Base-by-base conservation (phyloP, 2,113 vertebrate species). In the Poicephalus meyeri region DNA sequence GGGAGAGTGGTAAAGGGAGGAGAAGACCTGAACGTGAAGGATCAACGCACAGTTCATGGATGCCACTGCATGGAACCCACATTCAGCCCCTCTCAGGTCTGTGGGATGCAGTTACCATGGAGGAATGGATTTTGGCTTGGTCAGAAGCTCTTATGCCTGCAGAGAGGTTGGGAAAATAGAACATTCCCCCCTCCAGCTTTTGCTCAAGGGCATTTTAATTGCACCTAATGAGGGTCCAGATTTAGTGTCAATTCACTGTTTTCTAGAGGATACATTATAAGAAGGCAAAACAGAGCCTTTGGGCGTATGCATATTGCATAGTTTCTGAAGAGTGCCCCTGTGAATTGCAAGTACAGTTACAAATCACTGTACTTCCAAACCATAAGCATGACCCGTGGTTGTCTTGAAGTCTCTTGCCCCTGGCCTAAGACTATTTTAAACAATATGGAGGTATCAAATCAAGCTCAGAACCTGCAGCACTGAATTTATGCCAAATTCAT, bases 21-120 rank as follows among this genome's bases (percentile, higher is more conserved):
- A 3, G n/a, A 26, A 44, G 56, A 10, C 13, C 16, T 49, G 49
- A 37, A 31, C 0, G 0, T 5, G 19, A 28, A 44, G n/a, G 5
- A 29, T 8, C 1, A 2, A 21, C 2, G 39, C 28, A 14, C 11
- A 21, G 35, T 8, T 24, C 53, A 56, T 21, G 31, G 55, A 21
- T 56, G 31, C 31, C 55, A 21, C 55, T 21, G 31, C 55, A 56
- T 21, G 55, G 55, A 65, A 7, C 3, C 35, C 16, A 8, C 31
- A 0, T 6, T 55, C 42, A 28, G 44, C 42, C 0, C 0, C n/a
- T 56, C 76, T 4, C 37, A 56, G 44, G 26, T 47, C 73, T 16
- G n/a, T 5, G 39, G 76, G 71, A 52, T 29, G 47, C 66, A 47
- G 41, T 11, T 60, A 35, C 65, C 7, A 17, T 0, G 6, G 18